Base-by-base conservation (phyloP, 1,140 invertebrate genomes). In the Pseudomyrmex pallidus region DNA sequence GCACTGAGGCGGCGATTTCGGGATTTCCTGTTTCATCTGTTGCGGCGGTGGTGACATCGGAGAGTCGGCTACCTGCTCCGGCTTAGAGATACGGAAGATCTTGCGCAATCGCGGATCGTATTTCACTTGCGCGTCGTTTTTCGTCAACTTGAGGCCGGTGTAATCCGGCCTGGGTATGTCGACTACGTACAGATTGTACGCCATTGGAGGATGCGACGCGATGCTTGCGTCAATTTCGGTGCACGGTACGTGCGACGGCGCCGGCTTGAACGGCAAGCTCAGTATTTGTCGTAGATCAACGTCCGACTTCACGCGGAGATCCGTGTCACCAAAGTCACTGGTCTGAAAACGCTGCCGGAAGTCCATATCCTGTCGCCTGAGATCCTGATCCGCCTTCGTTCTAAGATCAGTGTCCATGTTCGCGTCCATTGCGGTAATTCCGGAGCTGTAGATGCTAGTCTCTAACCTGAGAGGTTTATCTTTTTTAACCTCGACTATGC, bases 151-250 rank as follows among this genome's bases (percentile, higher is more conserved):
- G 25, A 98, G 94, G 68, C 97, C 96, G 0, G 95, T 95, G 87
- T 97, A 98, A 90, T 97, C 96, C 0, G 97, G 96, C 61, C 96
- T 94, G 0, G 97, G 96, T 86, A 97, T 96, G 77, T 96, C 96
- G 22, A 97, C 96, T 4, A 95, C 91, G 52, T 95, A 91, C 35
- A 96, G 94, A 90, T 96, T 96, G 94, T 97, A 98, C 1, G 92
- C 86, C 48, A 97, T 96, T 1, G 96, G 96, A 0, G 96, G 95
- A 93, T 98, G 97, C 66, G 96, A 96, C 46, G 95, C 96, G 48
- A 97, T 95, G 12, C 97, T 97, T 7, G 97, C 97, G 90, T 98
- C 96, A 74, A 98, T 98, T 94, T 98, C 97, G 1, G 96, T 97
- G 48, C 97, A 97, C 2, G 97, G 97, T 17, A 96, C 95, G 86